phyloP scores from a whole-genome alignment of 64 coral and sea anemone species.

The Cladopsammia gracilis region DNA sequence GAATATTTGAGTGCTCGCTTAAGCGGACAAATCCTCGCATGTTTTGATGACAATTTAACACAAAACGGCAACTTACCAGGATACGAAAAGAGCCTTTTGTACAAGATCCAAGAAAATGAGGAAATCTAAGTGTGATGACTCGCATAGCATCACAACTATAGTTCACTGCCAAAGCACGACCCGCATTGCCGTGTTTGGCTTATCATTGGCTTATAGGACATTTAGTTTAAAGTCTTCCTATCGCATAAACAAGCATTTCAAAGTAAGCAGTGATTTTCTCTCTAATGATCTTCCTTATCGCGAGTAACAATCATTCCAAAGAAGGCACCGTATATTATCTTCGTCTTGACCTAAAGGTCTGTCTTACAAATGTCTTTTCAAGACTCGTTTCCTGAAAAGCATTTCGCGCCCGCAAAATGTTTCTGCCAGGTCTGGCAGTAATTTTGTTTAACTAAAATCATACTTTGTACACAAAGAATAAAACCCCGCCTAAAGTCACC shows the following conservation, averaged over 20 bases:
- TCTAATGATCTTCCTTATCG: conserved; percentile 16
- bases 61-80: no score
- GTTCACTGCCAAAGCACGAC: neutral
- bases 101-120: no score
- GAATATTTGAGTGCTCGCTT: no score
- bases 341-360: neutral
- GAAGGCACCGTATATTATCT: neutral
- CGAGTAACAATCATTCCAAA: neutral
- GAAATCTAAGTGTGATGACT: neutral
- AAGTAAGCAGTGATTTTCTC: neutral
- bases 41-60: no score
- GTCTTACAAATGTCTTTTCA: neutral
- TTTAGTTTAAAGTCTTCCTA: neutral
- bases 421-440: neutral
- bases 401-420: no score
- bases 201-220: neutral
- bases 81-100: no score
- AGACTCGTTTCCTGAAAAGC: neutral
- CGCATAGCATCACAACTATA: neutral
- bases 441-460: neutral
- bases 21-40: no score
- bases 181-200: neutral
- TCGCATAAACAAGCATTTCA: neutral
- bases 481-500: neutral
- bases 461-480: neutral